Conservation (phyloP, 2,113 vertebrate genomes). For the Sorex fumeus region DNA sequence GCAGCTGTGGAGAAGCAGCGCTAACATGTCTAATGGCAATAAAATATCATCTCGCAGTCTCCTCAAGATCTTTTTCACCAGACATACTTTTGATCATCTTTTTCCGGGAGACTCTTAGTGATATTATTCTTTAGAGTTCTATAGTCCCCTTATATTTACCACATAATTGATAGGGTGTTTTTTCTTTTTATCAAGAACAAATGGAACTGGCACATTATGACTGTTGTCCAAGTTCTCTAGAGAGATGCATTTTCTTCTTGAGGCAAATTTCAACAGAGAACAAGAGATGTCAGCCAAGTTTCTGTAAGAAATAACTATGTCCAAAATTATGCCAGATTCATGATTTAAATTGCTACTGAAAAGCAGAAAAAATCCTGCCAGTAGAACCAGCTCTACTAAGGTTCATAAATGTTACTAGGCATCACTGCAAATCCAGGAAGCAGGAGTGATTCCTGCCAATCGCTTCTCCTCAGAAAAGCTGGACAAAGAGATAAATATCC, state of each 20-base stretch:
- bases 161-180: background rate
- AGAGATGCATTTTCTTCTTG: background rate
- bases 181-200: background rate
- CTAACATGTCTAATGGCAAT: background rate
- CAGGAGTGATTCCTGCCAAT: background rate
- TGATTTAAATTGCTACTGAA: slow-evolving; percentile 9
- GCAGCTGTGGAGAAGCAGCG: background rate
- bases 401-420: background rate
- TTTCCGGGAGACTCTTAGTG: background rate
- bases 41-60: background rate
- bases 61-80: background rate
- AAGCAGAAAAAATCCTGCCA: background rate
- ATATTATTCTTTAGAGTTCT: background rate
- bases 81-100: background rate
- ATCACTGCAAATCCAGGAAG: too few relatives aligned
- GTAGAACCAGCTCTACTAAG: background rate
- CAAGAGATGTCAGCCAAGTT: background rate
- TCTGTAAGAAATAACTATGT: background rate
- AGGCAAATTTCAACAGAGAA: background rate
- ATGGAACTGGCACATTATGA: background rate
- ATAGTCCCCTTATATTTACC: background rate
- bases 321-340: background rate
- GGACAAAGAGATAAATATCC: background rate
- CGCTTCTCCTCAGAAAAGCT: background rate
- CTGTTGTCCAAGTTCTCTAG: background rate